A percentile compares a stretch with the other conserved stretches of the same genome.
Evolutionary conservation across 2,797 vertebrate species (phyloP).

Genomic region (Argentina silus): DNA sequence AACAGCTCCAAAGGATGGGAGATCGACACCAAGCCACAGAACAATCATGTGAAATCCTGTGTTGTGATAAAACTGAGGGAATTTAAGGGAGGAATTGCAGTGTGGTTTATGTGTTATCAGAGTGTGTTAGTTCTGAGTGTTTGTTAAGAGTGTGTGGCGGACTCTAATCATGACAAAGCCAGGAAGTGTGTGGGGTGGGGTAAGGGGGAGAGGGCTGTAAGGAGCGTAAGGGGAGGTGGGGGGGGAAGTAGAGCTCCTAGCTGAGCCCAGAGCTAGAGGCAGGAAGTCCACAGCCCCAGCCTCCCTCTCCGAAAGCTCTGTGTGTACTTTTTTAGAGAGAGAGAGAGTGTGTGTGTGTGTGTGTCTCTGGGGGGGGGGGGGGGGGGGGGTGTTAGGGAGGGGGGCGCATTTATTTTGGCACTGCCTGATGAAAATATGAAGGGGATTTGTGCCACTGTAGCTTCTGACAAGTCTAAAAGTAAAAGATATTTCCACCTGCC

Average conservation of each 20-base stretch:
- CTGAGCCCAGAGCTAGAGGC: slow-evolving; percentile 21
- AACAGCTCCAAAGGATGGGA: background rate
- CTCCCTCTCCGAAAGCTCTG: slow-evolving; percentile 2
- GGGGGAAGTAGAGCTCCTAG: slow-evolving; percentile 3
- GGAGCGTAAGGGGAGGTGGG: background rate
- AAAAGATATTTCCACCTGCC: background rate
- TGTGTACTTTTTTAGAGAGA: background rate
- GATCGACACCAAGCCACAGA: background rate
- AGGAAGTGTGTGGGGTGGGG: slow-evolving; percentile 24
- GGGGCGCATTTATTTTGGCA: slow-evolving; percentile 23
- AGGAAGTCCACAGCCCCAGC: slow-evolving; percentile 41
- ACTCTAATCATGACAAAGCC: slow-evolving; percentile 35
- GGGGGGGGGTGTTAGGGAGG: slow-evolving; percentile 1
- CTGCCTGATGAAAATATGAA: slow-evolving; percentile 25
- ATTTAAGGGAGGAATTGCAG: slow-evolving; percentile 1
- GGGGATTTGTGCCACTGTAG: slow-evolving; percentile 21
- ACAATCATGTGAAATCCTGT: slow-evolving; percentile 10
- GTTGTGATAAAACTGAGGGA: slow-evolving; percentile 12
- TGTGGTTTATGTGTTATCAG: too few species aligned
- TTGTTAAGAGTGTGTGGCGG: slow-evolving; percentile 3
- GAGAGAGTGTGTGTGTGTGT: slow-evolving; percentile 1
- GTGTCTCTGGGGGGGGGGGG: background rate
- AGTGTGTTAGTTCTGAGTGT: background rate
- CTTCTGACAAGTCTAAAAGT: background rate
- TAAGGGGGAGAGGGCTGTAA: background rate